Conservation (phyloP, 1,140 invertebrate genomes). For the Papilio machaon region DNA sequence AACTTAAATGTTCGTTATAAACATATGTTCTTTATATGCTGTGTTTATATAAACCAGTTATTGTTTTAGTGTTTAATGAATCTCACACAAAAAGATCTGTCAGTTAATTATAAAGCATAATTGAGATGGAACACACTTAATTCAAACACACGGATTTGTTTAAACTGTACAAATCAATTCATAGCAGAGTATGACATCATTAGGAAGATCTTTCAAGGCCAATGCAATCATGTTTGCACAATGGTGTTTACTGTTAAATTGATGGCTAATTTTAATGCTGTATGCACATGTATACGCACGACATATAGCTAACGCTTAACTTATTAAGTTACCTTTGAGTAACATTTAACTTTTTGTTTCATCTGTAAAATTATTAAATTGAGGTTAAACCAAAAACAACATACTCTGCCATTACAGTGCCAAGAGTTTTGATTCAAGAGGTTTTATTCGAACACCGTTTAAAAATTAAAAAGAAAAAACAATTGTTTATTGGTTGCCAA, state of each 20-base stretch:
- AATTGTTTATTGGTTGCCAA: slow-evolving; percentile 42
- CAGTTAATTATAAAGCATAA: slow-evolving; percentile 13
- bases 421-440: background rate
- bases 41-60: background rate
- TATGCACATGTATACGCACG: background rate
- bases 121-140: slow-evolving; percentile 6
- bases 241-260: slow-evolving; percentile 36
- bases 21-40: background rate
- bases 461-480: slow-evolving; percentile 35
- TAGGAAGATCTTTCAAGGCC: slow-evolving; percentile 54
- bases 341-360: slow-evolving; percentile 69
- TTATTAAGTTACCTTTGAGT: slow-evolving; percentile 62
- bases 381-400: background rate
- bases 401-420: background rate
- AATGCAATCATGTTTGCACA: slow-evolving; percentile 47
- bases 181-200: slow-evolving; percentile 64
- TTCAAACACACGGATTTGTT: background rate
- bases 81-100: slow-evolving; percentile 9
- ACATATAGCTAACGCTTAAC: slow-evolving; percentile 36
- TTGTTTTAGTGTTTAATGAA: slow-evolving; percentile 5
- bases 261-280: slow-evolving; percentile 18
- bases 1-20: too few relatives aligned
- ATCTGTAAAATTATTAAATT: slow-evolving; percentile 48
- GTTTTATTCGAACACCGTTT: slow-evolving; percentile 3
- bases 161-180: slow-evolving; percentile 23